These are phyloP conservation scores for Battus philenor DNA, from an alignment of 1,140 invertebrate species.

Conservation along the genomic window DNA sequence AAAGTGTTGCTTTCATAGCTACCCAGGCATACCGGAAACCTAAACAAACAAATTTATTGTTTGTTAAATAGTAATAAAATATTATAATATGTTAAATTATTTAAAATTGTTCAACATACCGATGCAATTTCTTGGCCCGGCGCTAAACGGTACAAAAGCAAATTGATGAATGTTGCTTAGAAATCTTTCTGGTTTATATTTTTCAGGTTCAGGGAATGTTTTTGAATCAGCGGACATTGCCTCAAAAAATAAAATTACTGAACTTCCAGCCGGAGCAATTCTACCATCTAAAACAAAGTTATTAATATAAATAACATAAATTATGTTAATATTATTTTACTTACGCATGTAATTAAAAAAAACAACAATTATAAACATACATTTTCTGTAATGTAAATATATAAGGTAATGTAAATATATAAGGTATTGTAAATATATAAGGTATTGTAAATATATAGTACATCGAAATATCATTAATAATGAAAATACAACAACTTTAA, in stretches of 20 bases:
- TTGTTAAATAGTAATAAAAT: too few relatives aligned
- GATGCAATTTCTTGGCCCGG: conserved; percentile 35
- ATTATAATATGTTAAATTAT: too few relatives aligned
- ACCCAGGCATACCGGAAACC: conserved; percentile 37
- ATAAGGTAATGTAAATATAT: too few relatives aligned
- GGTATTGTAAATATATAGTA: too few relatives aligned
- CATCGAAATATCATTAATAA: too few relatives aligned
- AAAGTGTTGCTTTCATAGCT: conserved; percentile 36
- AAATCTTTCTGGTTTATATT: conserved; percentile 36
- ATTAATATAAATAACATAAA: too few relatives aligned
- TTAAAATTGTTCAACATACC: conserved; percentile 21
- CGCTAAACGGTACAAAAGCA: conserved; percentile 32
- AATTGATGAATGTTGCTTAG: conserved; percentile 29
- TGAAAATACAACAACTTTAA: too few relatives aligned
- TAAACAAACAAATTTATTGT: conserved; percentile 20
- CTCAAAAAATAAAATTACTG: conserved; percentile 33
- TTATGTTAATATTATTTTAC: too few relatives aligned
- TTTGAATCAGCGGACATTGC: conserved; percentile 30
- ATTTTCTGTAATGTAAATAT: too few relatives aligned
- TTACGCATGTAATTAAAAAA: too few relatives aligned
- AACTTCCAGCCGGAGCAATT: conserved; percentile 30
- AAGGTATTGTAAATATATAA: too few relatives aligned
- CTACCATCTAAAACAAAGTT: conserved; percentile 32
- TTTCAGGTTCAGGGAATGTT: conserved; percentile 32
- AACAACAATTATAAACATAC: too few relatives aligned